phyloP scores from a whole-genome alignment of 2,797 vertebrate species.

The Mastacembelus armatus region DNA sequence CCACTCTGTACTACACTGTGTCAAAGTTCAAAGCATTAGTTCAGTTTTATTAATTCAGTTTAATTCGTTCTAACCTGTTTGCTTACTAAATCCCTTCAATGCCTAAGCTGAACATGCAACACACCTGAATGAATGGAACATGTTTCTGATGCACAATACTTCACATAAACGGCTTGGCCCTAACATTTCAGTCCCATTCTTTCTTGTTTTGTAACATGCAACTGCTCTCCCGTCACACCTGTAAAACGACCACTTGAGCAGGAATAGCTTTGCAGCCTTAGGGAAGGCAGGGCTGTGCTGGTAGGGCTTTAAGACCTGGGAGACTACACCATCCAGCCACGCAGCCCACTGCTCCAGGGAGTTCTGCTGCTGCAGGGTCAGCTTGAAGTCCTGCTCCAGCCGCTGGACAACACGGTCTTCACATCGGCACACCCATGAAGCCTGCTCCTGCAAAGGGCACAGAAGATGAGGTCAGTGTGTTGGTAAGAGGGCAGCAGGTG shows the following conservation, averaged over 20 bases:
- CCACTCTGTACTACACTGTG: background rate
- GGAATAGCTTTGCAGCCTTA: conserved; percentile 94
- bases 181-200: background rate
- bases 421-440: conserved; percentile 95
- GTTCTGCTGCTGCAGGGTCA: conserved; percentile 97
- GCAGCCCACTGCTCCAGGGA: conserved; percentile 96
- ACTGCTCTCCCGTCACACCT: conserved; percentile 80
- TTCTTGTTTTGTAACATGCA: background rate
- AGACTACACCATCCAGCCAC: conserved; percentile 94
- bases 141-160: too few relatives aligned
- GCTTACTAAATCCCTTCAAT: too few relatives aligned
- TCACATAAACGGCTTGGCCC: background rate
- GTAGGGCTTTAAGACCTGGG: conserved; percentile 93
- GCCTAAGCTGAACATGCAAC: background rate
- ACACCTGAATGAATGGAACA: too few relatives aligned
- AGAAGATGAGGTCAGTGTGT: background rate
- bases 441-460: conserved; percentile 87
- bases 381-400: conserved; percentile 96
- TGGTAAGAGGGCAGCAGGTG: background rate
- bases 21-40: background rate
- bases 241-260: conserved; percentile 98
- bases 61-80: background rate
- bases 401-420: conserved; percentile 94
- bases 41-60: too few relatives aligned
- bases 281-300: conserved; percentile 91